These are phyloP conservation scores for Lycocerus yunnanus DNA, from an alignment of 2,888 invertebrate genomes.

Conservation along the genomic window DNA sequence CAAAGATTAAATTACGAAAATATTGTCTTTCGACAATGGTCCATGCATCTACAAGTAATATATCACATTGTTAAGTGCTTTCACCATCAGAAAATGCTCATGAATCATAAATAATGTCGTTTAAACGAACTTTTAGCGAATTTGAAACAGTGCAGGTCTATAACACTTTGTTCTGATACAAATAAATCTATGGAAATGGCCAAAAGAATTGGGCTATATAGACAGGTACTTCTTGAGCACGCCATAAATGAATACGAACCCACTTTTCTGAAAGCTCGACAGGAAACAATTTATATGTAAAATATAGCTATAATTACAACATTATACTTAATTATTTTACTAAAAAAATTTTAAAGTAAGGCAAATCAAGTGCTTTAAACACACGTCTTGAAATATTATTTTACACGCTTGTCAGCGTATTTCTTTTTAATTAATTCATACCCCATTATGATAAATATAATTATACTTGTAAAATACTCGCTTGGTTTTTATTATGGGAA, in stretches of 20 bases:
- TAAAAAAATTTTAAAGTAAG: background rate
- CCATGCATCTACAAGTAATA: background rate
- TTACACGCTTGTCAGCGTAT: constrained; percentile 3
- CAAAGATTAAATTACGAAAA: background rate
- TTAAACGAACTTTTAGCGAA: background rate
- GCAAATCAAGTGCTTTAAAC: background rate
- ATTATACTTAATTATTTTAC: background rate
- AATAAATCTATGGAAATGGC: background rate
- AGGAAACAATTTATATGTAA: constrained; percentile 16
- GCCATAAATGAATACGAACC: background rate
- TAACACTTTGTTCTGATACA: background rate
- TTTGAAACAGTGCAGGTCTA: background rate
- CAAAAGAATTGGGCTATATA: background rate
- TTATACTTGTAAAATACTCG: background rate
- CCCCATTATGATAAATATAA: background rate
- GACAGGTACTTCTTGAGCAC: background rate
- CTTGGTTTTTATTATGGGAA: background rate
- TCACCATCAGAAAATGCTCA: background rate
- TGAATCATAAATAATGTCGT: background rate
- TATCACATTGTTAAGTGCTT: constrained; percentile 1
- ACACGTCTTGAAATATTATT: background rate
- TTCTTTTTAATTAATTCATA: constrained; percentile 7
- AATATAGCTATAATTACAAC: constrained; percentile 2
- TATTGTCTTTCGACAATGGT: background rate
- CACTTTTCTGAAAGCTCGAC: background rate